These are phyloP conservation scores for Centropus unirufus DNA, from an alignment of 2,113 vertebrate species.

Conservation along the genomic window DNA sequence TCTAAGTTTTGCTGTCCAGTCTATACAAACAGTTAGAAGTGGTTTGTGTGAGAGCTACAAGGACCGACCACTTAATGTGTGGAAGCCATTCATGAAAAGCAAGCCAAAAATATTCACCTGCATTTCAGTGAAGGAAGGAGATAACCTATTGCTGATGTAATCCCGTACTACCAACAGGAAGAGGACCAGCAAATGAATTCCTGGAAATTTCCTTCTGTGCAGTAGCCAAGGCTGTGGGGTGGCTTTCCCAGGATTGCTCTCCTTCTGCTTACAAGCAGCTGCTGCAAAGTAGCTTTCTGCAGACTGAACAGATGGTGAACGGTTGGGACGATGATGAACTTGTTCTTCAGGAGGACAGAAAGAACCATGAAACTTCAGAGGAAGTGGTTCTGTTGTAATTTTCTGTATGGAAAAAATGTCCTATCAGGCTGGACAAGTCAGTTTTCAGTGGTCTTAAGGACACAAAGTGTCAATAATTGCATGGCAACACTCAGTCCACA, in stretches of 20 bases:
- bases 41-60: neutral
- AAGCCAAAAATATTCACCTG: neutral
- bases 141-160: neutral
- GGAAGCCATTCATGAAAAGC: neutral
- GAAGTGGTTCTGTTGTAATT: neutral
- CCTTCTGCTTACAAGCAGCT: neutral
- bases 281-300: neutral
- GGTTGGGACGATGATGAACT: neutral
- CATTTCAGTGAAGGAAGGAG: neutral
- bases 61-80: neutral
- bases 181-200: neutral
- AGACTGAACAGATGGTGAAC: neutral
- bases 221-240: neutral
- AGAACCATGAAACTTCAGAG: neutral
- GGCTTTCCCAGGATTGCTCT: slow-evolving; percentile 12
- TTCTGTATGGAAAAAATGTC: neutral
- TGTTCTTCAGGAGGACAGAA: neutral
- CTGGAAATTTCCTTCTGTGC: slow-evolving; percentile 26
- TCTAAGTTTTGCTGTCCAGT: neutral
- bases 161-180: neutral
- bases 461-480: neutral
- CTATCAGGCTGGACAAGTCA: neutral
- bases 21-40: neutral
- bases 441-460: neutral
- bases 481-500: neutral